Percentiles rank a stretch among this genome's conserved stretches.
phyloP scores from a whole-genome alignment of 2,888 invertebrate genomes.

The Drosophila kambysellisi region DNA sequence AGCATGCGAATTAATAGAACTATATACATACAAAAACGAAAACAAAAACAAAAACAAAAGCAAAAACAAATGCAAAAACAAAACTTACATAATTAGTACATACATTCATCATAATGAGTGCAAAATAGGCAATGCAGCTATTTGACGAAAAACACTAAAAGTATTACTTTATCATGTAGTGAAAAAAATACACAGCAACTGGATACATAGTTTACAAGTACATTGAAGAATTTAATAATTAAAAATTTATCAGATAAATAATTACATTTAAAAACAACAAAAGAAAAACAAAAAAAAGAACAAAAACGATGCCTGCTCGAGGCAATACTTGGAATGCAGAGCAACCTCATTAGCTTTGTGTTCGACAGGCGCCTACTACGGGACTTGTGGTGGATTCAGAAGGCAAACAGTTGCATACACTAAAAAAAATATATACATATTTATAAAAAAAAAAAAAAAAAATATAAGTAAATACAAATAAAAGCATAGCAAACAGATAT shows the following conservation, averaged over 20 bases:
- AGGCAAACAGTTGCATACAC: slow-evolving; percentile 40
- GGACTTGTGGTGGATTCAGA: slow-evolving; percentile 24
- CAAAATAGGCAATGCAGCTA: slow-evolving; percentile 59
- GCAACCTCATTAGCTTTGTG: slow-evolving; percentile 32
- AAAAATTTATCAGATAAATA: slow-evolving; percentile 50
- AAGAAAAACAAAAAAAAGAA: not conserved
- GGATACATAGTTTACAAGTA: slow-evolving; percentile 65
- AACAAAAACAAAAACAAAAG: slow-evolving; percentile 31
- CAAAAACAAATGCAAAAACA: slow-evolving; percentile 26
- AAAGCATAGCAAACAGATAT: slow-evolving; percentile 60
- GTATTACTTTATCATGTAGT: slow-evolving; percentile 79
- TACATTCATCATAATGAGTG: slow-evolving; percentile 38
- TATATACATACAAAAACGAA: slow-evolving; percentile 47
- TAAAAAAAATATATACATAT: slow-evolving; percentile 12
- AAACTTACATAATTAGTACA: slow-evolving; percentile 31
- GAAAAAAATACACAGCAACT: slow-evolving; percentile 47
- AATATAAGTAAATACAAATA: slow-evolving; percentile 25
- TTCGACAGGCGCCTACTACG: slow-evolving; percentile 21
- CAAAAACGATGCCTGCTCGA: slow-evolving; percentile 15
- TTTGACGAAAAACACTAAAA: slow-evolving; percentile 63
- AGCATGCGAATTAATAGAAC: slow-evolving; percentile 73
- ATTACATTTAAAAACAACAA: slow-evolving; percentile 29
- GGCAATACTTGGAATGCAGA: slow-evolving; percentile 27
- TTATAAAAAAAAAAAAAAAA: slow-evolving; percentile 8
- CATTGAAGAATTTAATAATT: slow-evolving; percentile 67